A percentile compares a stretch with the other conserved stretches of the same genome.
phyloP scores from a whole-genome alignment of 2,797 vertebrate genomes.

The Paedocypris micromegethes region DNA sequence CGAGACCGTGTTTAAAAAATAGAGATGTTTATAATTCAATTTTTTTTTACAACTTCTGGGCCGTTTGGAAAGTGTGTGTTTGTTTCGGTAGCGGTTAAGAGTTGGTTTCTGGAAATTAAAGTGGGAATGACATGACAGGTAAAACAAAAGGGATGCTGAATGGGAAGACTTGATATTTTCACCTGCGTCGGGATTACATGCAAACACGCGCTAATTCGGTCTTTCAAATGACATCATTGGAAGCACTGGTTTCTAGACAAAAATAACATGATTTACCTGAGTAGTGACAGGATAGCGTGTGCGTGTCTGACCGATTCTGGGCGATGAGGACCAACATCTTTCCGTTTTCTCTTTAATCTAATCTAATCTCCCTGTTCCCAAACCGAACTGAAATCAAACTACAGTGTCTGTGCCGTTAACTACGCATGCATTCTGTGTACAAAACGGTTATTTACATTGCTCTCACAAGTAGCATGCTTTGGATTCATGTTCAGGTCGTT shows the following conservation, averaged over 20 bases:
- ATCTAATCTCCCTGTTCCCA: constrained; percentile 16
- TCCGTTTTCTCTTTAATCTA: background rate
- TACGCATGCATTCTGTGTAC: constrained; percentile 25
- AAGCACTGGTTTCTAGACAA: constrained; percentile 49
- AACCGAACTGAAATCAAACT: background rate
- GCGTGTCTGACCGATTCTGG: constrained; percentile 35
- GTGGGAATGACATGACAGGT: constrained; percentile 34
- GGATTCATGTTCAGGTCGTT: constrained; percentile 6
- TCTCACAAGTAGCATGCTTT: constrained; percentile 17
- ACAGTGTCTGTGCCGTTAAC: constrained; percentile 19
- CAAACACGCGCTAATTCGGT: constrained; percentile 10
- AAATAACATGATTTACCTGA: constrained; percentile 66
- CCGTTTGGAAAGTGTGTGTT: constrained; percentile 43
- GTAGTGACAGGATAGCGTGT: constrained; percentile 57
- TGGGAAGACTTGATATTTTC: constrained; percentile 39
- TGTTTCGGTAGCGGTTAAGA: constrained; percentile 48
- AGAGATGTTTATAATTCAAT: background rate
- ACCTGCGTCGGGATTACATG: constrained; percentile 13
- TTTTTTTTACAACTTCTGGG: constrained; percentile 29
- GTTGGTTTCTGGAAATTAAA: constrained; percentile 20
- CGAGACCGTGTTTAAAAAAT: constrained; percentile 37
- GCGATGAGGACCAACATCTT: constrained; percentile 6
- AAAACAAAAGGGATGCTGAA: constrained; percentile 25
- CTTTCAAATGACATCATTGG: constrained; percentile 46
- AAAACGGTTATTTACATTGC: constrained; percentile 19